phyloP scores from a whole-genome alignment of 2,888 invertebrate species.

The Napeogenes sylphis region DNA sequence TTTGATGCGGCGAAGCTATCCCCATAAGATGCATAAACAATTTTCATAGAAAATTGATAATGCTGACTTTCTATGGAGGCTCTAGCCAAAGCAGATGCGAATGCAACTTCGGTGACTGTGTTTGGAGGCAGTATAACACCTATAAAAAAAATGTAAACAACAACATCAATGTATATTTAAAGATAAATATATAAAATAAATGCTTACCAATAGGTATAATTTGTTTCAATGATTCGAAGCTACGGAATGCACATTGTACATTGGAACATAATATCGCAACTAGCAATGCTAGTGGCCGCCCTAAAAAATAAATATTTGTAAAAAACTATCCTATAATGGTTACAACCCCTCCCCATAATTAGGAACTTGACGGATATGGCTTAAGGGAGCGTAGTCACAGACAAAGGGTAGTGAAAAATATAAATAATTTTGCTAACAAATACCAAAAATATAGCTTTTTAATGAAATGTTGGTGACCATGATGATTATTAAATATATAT shows the following conservation, averaged over 20 bases:
- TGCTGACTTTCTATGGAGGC: slow-evolving; percentile 67
- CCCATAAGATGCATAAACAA: slow-evolving; percentile 51
- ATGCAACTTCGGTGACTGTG: slow-evolving; percentile 64
- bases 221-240: slow-evolving; percentile 58
- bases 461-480: too few relatives aligned
- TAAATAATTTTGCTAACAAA: too few relatives aligned
- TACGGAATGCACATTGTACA: slow-evolving; percentile 52
- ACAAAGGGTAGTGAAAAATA: too few relatives aligned
- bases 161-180: neutral
- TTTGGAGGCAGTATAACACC: slow-evolving; percentile 67
- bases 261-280: slow-evolving; percentile 27
- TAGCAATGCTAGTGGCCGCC: slow-evolving; percentile 12
- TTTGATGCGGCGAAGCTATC: slow-evolving; percentile 66
- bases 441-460: too few relatives aligned
- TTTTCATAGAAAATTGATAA: slow-evolving; percentile 56
- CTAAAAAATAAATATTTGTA: slow-evolving; percentile 19
- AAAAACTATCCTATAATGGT: neutral
- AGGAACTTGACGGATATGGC: too few relatives aligned
- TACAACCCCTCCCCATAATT: neutral
- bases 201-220: slow-evolving; percentile 60
- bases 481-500: too few relatives aligned
- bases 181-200: slow-evolving; percentile 6
- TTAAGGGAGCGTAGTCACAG: too few relatives aligned
- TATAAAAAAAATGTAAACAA: slow-evolving; percentile 29
- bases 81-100: slow-evolving; percentile 57